Evolutionary conservation across 2,113 vertebrate species (phyloP), one percentile per base, ranked within the genome.

Genomic region (Hippopotamus amphibius): DNA sequence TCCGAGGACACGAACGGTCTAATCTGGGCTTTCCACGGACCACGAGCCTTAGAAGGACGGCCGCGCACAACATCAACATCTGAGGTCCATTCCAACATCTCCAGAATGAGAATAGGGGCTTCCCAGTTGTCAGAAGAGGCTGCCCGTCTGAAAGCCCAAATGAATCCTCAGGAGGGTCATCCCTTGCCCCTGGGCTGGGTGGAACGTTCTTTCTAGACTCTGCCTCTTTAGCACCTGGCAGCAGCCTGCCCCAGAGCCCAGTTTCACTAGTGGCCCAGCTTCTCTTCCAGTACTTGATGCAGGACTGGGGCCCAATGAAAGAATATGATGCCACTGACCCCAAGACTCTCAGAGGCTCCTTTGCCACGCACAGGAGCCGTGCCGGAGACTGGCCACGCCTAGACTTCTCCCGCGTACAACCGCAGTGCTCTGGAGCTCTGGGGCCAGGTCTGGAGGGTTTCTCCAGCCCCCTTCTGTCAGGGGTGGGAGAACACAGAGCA

Each of bases 341-440:
- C 41, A 46, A 9, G 72, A 69, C 46, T 43, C 65, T 48, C 63
- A 50, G 14, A 33, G 41, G 4, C 19, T 63, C n/a, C 41, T 16
- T 26, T 26, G 6, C 77, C 65, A 37, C 5, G 28, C 66, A 37
- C 16, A 2, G 1, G 30, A 94, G 24, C 41, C n/a, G 9, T 16
- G 24, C 30, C 14, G 24, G 46, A 66, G 46, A 10, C 15, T 48
- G 16, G 15, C 48, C 63, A 11, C 30, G 46, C 6, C 53, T 66
- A 21, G 83, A 41, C 61, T 28, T 16, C 0, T 19, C 24, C 14
- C 15, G 24, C 6, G 0, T 1, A 0, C 41, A 59, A 33, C 1
- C 66, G 53, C 43, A 37, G 5, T 7, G 53, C 26, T 61, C 41
- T n/a, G 69, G 48, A 63, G 24, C 33, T 71, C 80, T 3, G 10